Evolutionary conservation across 1,140 invertebrate genomes (phyloP), one percentile per base, ranked within the genome.

Genomic region (Drosophila insularis): DNA sequence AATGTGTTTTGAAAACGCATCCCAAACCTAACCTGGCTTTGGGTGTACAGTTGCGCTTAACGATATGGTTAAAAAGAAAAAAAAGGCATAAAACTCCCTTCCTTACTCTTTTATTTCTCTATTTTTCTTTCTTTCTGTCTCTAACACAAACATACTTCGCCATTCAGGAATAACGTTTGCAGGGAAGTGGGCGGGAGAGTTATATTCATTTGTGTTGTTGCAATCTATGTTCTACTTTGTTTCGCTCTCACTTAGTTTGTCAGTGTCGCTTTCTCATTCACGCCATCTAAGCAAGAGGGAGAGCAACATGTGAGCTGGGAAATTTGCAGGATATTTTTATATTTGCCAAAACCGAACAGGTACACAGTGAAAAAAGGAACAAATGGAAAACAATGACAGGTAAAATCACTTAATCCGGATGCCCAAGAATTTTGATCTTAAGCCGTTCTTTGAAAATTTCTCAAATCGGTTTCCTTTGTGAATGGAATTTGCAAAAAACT

Each of bases 1-100:
- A 84, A 82, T 80, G 65, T 85, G 66, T 77, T 84, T 76, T 80
- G 77, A 76, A 84, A 84, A 84, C 80, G 77, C 80, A 85, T 80
- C 71, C 71, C 70, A 74, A 74, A 59, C 65, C 63, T 35, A 40
- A 70, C 27, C 74, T 71, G 68, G 68, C n/a, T 55, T 55, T 39
- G 59, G 71, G 73, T 76, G 73, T 76, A 76, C 73, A 76, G 73
- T 76, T 76, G 75, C 73, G 72, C 73, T 75, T 66, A 73, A 65
- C 73, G 75, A 76, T 66, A 74, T 76, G 73, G 55, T 73, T 70
- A 68, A 76, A 76, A 65, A 76, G 76, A 46, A 17, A 17, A 46
- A 43, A 50, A 69, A 76, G 73, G 39, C 65, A 67, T 59, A 76
- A 62, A 62, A 40, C 43, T 73, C 75, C 73, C 60, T 58, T 61